Percentiles rank a stretch among this genome's conserved stretches.
These are phyloP conservation scores for Cettia cetti DNA, from an alignment of 2,113 vertebrate species.

Conservation along the genomic window DNA sequence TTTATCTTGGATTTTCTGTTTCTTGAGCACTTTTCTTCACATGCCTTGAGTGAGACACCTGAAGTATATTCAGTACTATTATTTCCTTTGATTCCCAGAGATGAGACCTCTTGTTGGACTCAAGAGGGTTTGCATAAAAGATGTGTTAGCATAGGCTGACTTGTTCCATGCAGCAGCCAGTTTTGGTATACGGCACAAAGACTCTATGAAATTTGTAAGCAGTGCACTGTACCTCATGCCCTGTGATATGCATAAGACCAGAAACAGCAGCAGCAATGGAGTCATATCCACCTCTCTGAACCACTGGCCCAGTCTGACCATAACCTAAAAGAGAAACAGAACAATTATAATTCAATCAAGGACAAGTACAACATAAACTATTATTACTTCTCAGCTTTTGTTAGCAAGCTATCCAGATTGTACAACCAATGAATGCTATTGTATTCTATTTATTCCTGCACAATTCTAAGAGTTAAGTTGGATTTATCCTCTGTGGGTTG, in stretches of 20 bases:
- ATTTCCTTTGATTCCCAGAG: neutral
- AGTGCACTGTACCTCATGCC: constrained; percentile 81
- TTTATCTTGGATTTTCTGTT: neutral
- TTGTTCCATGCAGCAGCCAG: neutral
- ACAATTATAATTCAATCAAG: neutral
- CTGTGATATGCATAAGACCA: constrained; percentile 94
- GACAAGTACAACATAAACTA: neutral
- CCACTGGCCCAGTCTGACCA: constrained; percentile 88
- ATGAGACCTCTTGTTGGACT: neutral
- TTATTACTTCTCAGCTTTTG: neutral
- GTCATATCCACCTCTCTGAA: constrained; percentile 87
- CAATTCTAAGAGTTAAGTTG: neutral
- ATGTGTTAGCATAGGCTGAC: neutral
- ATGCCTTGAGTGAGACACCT: neutral
- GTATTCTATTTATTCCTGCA: neutral
- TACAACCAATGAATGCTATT: neutral
- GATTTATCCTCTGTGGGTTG: neutral
- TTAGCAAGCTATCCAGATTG: neutral
- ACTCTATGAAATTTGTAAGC: neutral
- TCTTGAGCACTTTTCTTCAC: neutral
- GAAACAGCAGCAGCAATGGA: constrained; percentile 89
- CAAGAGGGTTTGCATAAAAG: neutral
- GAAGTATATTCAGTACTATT: neutral
- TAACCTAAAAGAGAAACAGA: constrained; percentile 78
- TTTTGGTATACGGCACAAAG: neutral